Evolutionary conservation across 1,140 invertebrate genomes (phyloP).

Genomic region (Plectrocnemia conspersa): DNA sequence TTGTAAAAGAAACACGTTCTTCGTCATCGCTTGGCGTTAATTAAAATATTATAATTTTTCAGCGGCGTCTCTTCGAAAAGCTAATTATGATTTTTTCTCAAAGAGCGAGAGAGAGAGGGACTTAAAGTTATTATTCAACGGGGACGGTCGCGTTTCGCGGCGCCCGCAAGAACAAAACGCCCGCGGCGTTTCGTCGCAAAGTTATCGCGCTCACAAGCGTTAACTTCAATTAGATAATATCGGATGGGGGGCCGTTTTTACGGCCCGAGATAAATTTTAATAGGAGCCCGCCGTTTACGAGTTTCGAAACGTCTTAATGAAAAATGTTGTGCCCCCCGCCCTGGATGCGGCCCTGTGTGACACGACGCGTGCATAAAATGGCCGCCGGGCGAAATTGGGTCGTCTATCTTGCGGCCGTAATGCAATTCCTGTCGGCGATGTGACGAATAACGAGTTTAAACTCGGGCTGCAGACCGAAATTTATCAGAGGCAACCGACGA

Average conservation of each 20-base stretch:
- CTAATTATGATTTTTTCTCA: too few species aligned
- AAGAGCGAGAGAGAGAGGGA: background rate
- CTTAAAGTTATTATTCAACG: background rate
- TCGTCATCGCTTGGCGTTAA: too few species aligned
- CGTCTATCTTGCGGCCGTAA: too few species aligned
- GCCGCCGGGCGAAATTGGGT: slow-evolving; percentile 9
- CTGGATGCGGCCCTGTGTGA: slow-evolving; percentile 3
- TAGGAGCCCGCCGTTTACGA: slow-evolving; percentile 33
- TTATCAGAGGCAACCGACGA: too few species aligned
- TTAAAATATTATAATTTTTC: too few species aligned
- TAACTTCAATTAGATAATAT: slow-evolving; percentile 37
- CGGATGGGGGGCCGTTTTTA: slow-evolving; percentile 22
- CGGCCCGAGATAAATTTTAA: slow-evolving; percentile 34
- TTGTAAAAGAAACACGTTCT: too few species aligned
- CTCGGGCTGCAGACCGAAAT: too few species aligned
- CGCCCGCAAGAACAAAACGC: slow-evolving; percentile 18
- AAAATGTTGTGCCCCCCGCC: slow-evolving; percentile 29
- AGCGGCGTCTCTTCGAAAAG: too few species aligned
- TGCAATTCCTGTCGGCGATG: too few species aligned
- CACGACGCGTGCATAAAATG: slow-evolving; percentile 1
- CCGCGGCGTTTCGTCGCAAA: slow-evolving; percentile 35
- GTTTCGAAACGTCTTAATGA: slow-evolving; percentile 36
- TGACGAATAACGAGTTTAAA: too few species aligned
- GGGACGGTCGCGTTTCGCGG: background rate
- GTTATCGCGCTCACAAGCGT: slow-evolving; percentile 35